Evolutionary conservation across 2,888 invertebrate genomes (phyloP).

Genomic region (Drosophila mimica): DNA sequence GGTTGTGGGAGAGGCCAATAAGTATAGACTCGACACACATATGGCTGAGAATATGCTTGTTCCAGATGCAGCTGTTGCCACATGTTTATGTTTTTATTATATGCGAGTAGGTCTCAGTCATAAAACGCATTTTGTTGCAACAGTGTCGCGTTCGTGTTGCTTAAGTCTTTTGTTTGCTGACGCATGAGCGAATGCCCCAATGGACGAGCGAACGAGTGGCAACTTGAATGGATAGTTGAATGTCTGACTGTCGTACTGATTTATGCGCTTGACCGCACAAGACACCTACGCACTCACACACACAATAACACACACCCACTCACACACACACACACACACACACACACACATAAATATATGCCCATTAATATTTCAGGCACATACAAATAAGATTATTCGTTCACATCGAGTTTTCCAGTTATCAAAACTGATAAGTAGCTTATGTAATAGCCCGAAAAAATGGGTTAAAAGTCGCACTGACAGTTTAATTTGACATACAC

Average conservation of each 20-base stretch:
- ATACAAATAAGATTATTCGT: constrained; percentile 23
- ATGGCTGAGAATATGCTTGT: constrained; percentile 67
- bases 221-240: constrained; percentile 33
- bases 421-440: constrained; percentile 80
- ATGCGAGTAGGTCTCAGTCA: constrained; percentile 19
- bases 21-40: constrained; percentile 36
- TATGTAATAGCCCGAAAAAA: constrained; percentile 72
- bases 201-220: constrained; percentile 30
- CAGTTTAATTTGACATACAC: constrained; percentile 78
- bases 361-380: constrained; percentile 66
- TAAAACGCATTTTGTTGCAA: constrained; percentile 74
- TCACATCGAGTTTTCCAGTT: constrained; percentile 55
- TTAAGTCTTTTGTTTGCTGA: constrained; percentile 80
- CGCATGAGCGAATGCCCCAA: constrained; percentile 71
- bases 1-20: constrained; percentile 7
- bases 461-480: constrained; percentile 77
- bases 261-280: constrained; percentile 75
- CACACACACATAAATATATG: constrained; percentile 18
- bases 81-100: constrained; percentile 28
- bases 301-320: constrained; percentile 6
- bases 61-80: constrained; percentile 66
- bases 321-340: not conserved
- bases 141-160: constrained; percentile 71
- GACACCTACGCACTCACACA: constrained; percentile 66
- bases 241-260: constrained; percentile 67